A percentile compares a stretch with the other conserved stretches of the same genome.
Evolutionary conservation across 2,888 invertebrate genomes (phyloP).

Genomic region (Drosophila kanekoi): DNA sequence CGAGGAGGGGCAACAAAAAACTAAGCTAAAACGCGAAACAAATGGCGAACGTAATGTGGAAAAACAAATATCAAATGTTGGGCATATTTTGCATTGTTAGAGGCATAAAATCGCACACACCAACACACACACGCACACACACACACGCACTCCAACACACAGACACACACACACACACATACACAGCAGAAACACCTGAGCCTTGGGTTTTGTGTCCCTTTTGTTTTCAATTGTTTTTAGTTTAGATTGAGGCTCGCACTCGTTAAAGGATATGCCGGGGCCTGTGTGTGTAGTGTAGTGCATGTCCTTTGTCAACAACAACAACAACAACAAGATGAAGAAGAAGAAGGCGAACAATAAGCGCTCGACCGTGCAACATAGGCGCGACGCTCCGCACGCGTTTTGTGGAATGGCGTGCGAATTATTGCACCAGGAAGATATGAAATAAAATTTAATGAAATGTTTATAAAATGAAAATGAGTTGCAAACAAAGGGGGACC

Average conservation of each 20-base stretch:
- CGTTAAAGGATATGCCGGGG: slow-evolving; percentile 63
- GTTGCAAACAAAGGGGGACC: slow-evolving; percentile 19
- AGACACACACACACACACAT: slow-evolving; percentile 39
- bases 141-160: not conserved
- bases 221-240: slow-evolving; percentile 78
- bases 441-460: slow-evolving; percentile 81
- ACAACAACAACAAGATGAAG: slow-evolving; percentile 15
- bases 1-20: slow-evolving; percentile 46
- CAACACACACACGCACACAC: slow-evolving; percentile 21
- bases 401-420: slow-evolving; percentile 80
- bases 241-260: slow-evolving; percentile 76
- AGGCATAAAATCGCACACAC: slow-evolving; percentile 64
- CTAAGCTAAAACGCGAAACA: slow-evolving; percentile 58
- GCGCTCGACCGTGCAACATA: slow-evolving; percentile 52
- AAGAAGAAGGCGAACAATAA: slow-evolving; percentile 27
- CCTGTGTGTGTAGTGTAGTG: slow-evolving; percentile 20
- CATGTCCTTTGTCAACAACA: slow-evolving; percentile 64
- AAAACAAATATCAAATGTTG: slow-evolving; percentile 58
- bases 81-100: slow-evolving; percentile 77
- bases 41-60: slow-evolving; percentile 29
- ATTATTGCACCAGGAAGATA: slow-evolving; percentile 80
- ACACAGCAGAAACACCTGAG: slow-evolving; percentile 31
- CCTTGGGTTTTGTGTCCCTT: slow-evolving; percentile 60
- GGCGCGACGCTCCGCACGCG: slow-evolving; percentile 73
- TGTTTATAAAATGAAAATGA: slow-evolving; percentile 80